Evolutionary conservation across 2,888 invertebrate genomes (phyloP), one percentile per base, ranked within the genome.

Genomic region (Autographa pulchrina): DNA sequence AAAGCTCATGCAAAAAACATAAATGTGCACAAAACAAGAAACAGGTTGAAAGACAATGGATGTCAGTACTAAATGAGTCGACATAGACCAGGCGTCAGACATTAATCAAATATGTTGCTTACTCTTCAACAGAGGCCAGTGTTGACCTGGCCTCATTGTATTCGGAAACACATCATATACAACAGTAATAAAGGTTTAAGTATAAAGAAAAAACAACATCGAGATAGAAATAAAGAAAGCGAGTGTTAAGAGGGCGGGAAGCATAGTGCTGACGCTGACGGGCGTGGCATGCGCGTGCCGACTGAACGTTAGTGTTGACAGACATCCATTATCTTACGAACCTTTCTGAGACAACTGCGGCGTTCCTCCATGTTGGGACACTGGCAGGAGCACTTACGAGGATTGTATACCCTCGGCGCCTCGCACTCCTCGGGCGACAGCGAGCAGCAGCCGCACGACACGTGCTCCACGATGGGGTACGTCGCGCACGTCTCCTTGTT

Each of bases 251-350:
- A 85, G 81, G 78, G 77, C 82, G 62, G 72, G 66, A 77, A 70
- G 71, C 67, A 80, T 70, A 83, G 86, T 88, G 87, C 85, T 79
- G 86, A 86, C 85, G 85, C 80, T 85, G 54, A 64, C 52, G 75
- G 65, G 69, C 78, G 68, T 70, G 73, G 71, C 91, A 89, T 91
- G 91, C 92, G 89, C 86, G 90, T 87, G 85, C 82, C 82, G 87
- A 58, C 76, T 82, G 85, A 82, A 85, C 86, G 91, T 92, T 93
- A 92, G 92, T 92, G 90, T 72, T 85, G 69, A 85, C 84, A 84
- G 84, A 95, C 95, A 96, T 95, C 95, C 95, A 94, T 93, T 85
- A 92, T 95, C 95, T 90, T 86, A 96, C 95, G 88, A 93, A 96
- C 96, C 96, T 96, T 91, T 86, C 84, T 91, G 84, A 92, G 91